Evolutionary conservation across 37 sponge, comb jelly and placozoan species (phyloP).

Genomic region (Dysidea cf. avara): DNA sequence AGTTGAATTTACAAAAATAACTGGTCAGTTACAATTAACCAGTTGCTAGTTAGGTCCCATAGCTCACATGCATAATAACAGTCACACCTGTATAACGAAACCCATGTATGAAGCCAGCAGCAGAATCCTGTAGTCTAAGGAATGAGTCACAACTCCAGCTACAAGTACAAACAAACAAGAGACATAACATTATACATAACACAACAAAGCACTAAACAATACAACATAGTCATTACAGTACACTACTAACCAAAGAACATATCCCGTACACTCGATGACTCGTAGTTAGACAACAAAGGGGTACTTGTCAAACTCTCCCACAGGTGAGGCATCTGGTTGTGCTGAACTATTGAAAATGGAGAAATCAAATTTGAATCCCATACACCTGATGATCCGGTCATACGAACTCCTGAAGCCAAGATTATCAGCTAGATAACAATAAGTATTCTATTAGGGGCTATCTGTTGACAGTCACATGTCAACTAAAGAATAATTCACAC

Average conservation of each 20-base stretch:
- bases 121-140: slow-evolving; percentile 80
- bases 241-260: slow-evolving; percentile 76
- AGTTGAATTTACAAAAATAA: too few relatives aligned
- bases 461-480: too few relatives aligned
- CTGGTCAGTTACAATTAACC: too few relatives aligned
- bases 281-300: slow-evolving; percentile 74
- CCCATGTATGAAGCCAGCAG: slow-evolving; percentile 98
- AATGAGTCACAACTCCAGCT: slow-evolving; percentile 84
- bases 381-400: slow-evolving; percentile 79
- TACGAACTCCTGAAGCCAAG: slow-evolving; percentile 34
- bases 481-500: too few relatives aligned
- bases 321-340: not conserved
- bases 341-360: slow-evolving; percentile 30
- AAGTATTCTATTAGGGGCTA: too few relatives aligned
- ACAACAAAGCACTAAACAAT: too few relatives aligned
- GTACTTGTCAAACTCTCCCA: slow-evolving; percentile 55
- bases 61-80: too few relatives aligned
- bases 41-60: too few relatives aligned
- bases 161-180: not conserved
- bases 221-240: not conserved
- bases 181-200: too few relatives aligned
- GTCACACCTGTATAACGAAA: slow-evolving; percentile 83
- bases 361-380: slow-evolving; percentile 91
- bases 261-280: slow-evolving; percentile 47
- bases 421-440: not conserved